Conservation (phyloP, 23 tunicate species). For the Clavelina lepadiformis region DNA sequence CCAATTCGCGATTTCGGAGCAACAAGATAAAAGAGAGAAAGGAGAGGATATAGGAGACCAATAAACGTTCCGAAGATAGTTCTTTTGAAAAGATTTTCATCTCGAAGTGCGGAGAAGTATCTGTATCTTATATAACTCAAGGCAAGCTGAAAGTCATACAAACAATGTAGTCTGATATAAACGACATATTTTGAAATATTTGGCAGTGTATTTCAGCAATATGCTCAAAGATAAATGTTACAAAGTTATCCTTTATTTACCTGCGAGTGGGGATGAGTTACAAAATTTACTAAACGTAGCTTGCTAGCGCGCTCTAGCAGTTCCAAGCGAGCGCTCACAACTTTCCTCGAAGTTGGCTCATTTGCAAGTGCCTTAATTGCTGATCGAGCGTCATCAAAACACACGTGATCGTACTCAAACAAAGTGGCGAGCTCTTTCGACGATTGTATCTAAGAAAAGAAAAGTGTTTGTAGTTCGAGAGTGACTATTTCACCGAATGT, state of each 20-base stretch:
- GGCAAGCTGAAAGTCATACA: conserved; percentile 46
- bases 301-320: conserved; percentile 62
- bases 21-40: conserved; percentile 57
- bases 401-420: conserved; percentile 33
- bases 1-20: conserved; percentile 39
- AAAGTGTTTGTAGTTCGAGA: background rate
- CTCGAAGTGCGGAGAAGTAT: conserved; percentile 27
- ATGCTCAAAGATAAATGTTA: too few species aligned
- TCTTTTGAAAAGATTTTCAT: background rate
- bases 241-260: conserved; percentile 10
- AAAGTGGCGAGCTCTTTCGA: conserved; percentile 69
- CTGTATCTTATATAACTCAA: conserved; percentile 68
- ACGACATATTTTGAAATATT: too few species aligned
- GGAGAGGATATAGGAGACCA: conserved; percentile 69
- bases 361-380: conserved; percentile 13
- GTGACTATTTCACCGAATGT: too few species aligned
- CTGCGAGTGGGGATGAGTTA: conserved; percentile 83
- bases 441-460: conserved; percentile 48
- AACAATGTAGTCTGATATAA: background rate
- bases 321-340: conserved; percentile 6
- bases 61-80: conserved; percentile 15
- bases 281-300: conserved; percentile 44
- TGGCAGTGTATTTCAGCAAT: too few species aligned
- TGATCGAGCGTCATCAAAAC: background rate
- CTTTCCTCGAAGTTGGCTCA: background rate